Base-by-base conservation (phyloP, 2,888 invertebrate species). In the Drosophila kambysellisi region DNA sequence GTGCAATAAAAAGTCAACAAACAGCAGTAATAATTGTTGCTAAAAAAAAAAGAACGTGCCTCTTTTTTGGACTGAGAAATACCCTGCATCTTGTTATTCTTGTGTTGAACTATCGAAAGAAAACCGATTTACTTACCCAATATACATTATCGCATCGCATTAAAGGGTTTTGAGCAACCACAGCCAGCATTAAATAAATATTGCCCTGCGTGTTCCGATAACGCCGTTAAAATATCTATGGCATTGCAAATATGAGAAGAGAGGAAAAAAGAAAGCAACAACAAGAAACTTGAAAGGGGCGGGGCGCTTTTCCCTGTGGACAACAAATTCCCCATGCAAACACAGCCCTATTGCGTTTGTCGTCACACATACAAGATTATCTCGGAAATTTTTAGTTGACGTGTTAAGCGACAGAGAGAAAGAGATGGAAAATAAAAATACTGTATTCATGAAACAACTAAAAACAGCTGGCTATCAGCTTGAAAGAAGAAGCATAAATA, bases 311-410 rank as follows among this genome's bases (percentile, higher is more conserved):
- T 20, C 43, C 57, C 43, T 15, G 32, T 4, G 41, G 11, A 29
- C 15, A 39, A 20, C 11, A n/a, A 39, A 50, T 29, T 29, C 12
- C 54, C 35, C 17, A 35, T 9, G 9, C 6, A 9, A 8, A 30
- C 57, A 50, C 25, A 61, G 59, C 33, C 30, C 54, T 32, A 25
- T 59, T 56, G 60, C 50, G 25, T 15, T 25, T 25, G 15, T 20
- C 25, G 17, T 71, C 76, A 66, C 48, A 64, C 60, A 39, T 60
- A 65, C 67, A 54, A 70, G 67, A 82, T 84, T 70, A 88, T 60
- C 70, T 84, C 66, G 64, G 73, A 80, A 77, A 82, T 82, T 37
- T 80, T 79, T 70, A 69, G 68, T 67, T 64, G 50, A 39, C 39
- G 67, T 56, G 58, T 65, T 62, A 35, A 43, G 50, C n/a, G 7